Conservation (phyloP, 2,888 invertebrate genomes). For the Pristionchus arcanus region DNA sequence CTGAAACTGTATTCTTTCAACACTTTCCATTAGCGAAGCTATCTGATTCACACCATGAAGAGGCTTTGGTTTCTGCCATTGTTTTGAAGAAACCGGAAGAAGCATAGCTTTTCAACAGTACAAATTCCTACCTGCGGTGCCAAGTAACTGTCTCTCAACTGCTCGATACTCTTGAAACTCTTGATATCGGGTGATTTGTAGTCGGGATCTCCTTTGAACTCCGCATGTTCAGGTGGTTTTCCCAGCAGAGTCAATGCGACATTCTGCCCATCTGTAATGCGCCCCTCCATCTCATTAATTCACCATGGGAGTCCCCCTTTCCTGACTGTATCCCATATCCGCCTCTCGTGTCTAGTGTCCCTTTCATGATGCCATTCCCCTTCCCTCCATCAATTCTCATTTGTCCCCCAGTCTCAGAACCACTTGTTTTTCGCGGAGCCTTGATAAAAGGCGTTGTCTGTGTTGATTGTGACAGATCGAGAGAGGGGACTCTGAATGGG, state of each 20-base stretch:
- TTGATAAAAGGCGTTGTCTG: conserved; percentile 25
- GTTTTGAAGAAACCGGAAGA: neutral
- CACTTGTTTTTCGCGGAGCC: conserved; percentile 27
- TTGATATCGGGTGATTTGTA: conserved; percentile 30
- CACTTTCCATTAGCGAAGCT: neutral
- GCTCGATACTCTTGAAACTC: conserved; percentile 33
- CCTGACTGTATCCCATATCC: conserved; percentile 23
- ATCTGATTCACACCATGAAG: neutral
- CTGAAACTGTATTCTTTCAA: neutral
- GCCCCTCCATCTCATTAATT: conserved; percentile 19
- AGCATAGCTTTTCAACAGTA: neutral
- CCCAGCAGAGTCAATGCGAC: conserved; percentile 76
- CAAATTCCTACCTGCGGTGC: conserved; percentile 9
- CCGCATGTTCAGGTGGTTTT: conserved; percentile 69
- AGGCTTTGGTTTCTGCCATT: neutral
- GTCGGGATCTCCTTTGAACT: conserved; percentile 41
- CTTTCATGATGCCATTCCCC: conserved; percentile 20
- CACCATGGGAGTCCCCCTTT: conserved; percentile 41
- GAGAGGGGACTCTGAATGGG: conserved; percentile 27
- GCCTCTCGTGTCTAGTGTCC: neutral
- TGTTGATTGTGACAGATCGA: conserved; percentile 49
- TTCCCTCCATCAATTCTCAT: conserved; percentile 23
- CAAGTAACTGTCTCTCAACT: conserved; percentile 81
- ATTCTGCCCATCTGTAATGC: conserved; percentile 72
- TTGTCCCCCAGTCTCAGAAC: conserved; percentile 1